Evolutionary conservation across 2,113 vertebrate species (phyloP).

Genomic region (Candoia aspera): DNA sequence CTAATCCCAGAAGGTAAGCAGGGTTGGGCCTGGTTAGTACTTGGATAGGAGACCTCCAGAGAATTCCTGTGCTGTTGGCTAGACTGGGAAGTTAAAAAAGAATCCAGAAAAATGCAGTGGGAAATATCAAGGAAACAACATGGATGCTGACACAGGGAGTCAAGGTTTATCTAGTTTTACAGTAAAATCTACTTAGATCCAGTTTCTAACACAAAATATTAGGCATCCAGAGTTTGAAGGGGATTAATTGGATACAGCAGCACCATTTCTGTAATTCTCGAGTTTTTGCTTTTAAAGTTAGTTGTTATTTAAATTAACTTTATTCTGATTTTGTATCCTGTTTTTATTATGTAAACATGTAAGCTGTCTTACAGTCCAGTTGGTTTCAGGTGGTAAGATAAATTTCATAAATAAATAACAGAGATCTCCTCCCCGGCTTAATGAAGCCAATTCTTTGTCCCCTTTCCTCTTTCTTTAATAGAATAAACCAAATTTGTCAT

Average conservation of each 20-base stretch:
- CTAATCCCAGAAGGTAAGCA: not conserved
- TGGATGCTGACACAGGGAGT: not conserved
- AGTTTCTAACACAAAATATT: not conserved
- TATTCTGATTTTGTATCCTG: not conserved
- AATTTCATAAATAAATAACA: not conserved
- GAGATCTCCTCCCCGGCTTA: not conserved
- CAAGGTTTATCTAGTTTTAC: not conserved
- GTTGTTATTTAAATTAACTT: not conserved
- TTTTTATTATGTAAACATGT: not conserved
- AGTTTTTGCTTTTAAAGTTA: not conserved
- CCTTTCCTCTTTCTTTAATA: slow-evolving; percentile 63
- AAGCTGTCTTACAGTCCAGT: not conserved
- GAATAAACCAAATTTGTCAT: slow-evolving; percentile 68
- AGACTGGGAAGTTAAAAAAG: not conserved
- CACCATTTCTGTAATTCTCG: not conserved
- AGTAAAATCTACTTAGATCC: not conserved
- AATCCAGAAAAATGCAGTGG: not conserved
- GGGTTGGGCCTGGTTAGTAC: not conserved
- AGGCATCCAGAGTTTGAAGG: not conserved
- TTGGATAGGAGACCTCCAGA: not conserved
- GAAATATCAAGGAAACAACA: not conserved
- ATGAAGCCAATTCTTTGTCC: not conserved
- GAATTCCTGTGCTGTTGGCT: not conserved
- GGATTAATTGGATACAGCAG: not conserved
- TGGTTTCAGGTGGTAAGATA: not conserved